phyloP scores from a whole-genome alignment of 2,888 invertebrate genomes.

The Homarus gammarus region DNA sequence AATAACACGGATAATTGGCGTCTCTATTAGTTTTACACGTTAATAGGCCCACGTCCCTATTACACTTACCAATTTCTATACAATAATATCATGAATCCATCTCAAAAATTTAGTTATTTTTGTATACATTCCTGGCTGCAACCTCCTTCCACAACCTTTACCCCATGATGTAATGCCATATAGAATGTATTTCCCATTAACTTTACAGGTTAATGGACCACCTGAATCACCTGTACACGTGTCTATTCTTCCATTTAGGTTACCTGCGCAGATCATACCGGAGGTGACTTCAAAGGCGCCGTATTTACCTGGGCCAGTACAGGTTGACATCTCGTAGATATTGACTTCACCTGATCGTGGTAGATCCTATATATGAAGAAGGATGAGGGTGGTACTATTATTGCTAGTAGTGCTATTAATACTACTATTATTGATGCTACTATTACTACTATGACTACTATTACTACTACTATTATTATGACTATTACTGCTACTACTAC shows the following conservation, averaged over 20 bases:
- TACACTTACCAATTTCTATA: too few species aligned
- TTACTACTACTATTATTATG: too few species aligned
- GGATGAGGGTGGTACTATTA: too few species aligned
- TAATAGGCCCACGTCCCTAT: too few species aligned
- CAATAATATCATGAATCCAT: slow-evolving; percentile 82
- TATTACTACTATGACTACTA: too few species aligned
- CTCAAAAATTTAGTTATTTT: slow-evolving; percentile 84
- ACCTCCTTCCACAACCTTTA: slow-evolving; percentile 86
- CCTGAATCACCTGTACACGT: slow-evolving; percentile 92
- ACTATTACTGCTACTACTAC: too few species aligned
- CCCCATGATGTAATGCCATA: slow-evolving; percentile 88
- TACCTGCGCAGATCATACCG: slow-evolving; percentile 90
- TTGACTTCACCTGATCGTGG: slow-evolving; percentile 85
- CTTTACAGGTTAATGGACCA: slow-evolving; percentile 88
- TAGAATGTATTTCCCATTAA: slow-evolving; percentile 71
- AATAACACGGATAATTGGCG: neutral
- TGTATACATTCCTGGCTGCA: slow-evolving; percentile 88
- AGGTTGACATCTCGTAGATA: slow-evolving; percentile 83
- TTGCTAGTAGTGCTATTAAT: too few species aligned
- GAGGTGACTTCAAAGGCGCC: slow-evolving; percentile 82
- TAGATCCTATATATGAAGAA: too few species aligned
- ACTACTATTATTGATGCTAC: too few species aligned
- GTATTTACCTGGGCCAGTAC: slow-evolving; percentile 85
- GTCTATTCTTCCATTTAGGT: slow-evolving; percentile 87
- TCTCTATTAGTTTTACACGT: too few species aligned